Percentiles rank a stretch among this genome's conserved stretches.
Evolutionary conservation across 2,113 vertebrate genomes (phyloP).

Genomic region (Crotalus helleri): DNA sequence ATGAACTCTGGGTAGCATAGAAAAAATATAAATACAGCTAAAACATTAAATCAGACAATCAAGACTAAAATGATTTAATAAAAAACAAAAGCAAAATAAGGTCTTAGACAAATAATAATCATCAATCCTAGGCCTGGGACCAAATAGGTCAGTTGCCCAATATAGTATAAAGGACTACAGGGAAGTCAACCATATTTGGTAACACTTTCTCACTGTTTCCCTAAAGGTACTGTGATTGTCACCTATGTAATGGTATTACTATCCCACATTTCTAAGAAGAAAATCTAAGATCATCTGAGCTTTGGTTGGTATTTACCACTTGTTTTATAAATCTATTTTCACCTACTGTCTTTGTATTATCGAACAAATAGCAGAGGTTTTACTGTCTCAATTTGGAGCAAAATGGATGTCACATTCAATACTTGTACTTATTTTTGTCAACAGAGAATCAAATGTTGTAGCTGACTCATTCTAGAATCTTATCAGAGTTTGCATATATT

Average conservation of each 20-base stretch:
- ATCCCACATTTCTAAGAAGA: background rate
- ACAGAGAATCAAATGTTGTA: background rate
- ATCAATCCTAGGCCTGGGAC: background rate
- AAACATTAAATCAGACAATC: background rate
- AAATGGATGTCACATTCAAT: background rate
- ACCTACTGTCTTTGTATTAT: background rate
- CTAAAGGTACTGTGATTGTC: background rate
- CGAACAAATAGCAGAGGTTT: background rate
- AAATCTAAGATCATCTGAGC: background rate
- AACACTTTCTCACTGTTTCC: background rate
- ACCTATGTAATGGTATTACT: background rate
- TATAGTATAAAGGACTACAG: background rate
- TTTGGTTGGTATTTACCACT: background rate
- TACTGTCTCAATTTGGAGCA: background rate
- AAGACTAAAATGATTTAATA: background rate
- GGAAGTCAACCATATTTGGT: background rate
- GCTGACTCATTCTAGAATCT: background rate
- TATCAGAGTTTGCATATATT: background rate
- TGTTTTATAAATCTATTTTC: background rate
- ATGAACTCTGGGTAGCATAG: background rate
- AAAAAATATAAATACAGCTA: background rate
- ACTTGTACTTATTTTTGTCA: background rate
- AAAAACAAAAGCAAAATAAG: background rate
- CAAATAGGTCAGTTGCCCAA: background rate
- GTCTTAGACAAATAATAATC: background rate